phyloP scores from a whole-genome alignment of 2,888 invertebrate species.

The Microctonus brassicae region DNA sequence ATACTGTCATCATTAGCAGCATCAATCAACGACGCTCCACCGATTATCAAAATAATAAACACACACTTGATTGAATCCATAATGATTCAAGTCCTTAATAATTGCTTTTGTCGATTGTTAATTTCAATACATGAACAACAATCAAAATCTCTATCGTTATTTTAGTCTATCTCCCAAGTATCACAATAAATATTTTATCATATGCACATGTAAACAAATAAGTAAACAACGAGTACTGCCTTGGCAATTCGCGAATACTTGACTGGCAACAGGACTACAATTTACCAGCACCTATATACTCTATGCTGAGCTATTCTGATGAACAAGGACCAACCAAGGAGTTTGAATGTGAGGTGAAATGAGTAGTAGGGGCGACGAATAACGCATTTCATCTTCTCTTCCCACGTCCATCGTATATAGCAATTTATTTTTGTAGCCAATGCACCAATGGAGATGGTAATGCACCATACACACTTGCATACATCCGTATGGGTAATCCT shows the following conservation, averaged over 20 bases:
- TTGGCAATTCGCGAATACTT: conserved; percentile 45
- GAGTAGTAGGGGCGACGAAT: conserved; percentile 30
- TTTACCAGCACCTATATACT: conserved; percentile 46
- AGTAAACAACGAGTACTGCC: conserved; percentile 29
- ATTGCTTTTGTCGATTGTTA: background rate
- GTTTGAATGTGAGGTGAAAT: conserved; percentile 29
- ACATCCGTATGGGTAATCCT: background rate
- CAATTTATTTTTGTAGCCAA: conserved; percentile 6
- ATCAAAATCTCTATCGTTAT: no score
- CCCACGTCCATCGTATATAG: background rate
- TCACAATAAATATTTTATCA: background rate
- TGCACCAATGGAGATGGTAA: conserved; percentile 32
- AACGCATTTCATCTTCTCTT: conserved; percentile 30
- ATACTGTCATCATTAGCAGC: conserved; percentile 69
- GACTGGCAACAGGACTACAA: conserved; percentile 46
- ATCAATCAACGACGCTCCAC: conserved; percentile 35
- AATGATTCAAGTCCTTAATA: background rate
- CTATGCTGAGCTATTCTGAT: conserved; percentile 23
- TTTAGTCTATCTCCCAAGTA: background rate
- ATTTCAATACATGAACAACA: background rate
- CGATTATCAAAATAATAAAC: conserved; percentile 39
- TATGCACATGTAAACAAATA: conserved; percentile 26
- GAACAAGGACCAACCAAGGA: conserved; percentile 27
- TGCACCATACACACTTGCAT: conserved; percentile 26
- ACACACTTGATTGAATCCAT: conserved; percentile 45